These are phyloP conservation scores for Onychorhynchus coronatus DNA, from an alignment of 2,113 vertebrate species.

Conservation along the genomic window DNA sequence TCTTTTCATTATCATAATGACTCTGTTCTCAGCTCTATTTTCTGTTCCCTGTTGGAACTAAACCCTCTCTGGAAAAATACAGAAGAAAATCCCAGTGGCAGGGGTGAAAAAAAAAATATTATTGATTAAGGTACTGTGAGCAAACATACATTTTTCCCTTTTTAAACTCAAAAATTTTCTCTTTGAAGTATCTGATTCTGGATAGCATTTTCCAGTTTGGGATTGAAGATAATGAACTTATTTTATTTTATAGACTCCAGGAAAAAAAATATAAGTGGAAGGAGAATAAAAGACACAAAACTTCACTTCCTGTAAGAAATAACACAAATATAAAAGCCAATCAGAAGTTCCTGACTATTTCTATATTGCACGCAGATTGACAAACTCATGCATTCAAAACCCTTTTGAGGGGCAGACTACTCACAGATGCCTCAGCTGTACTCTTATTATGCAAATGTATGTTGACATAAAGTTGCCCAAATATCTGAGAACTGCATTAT, in stretches of 20 bases:
- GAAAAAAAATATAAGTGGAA: neutral
- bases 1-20: neutral
- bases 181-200: neutral
- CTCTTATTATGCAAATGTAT: slow-evolving; percentile 20
- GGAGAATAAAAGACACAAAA: neutral
- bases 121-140: neutral
- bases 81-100: neutral
- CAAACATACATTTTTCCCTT: neutral
- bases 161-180: neutral
- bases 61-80: neutral
- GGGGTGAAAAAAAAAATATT: neutral
- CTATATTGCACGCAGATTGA: neutral
- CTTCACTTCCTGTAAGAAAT: neutral
- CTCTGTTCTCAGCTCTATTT: neutral
- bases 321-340: neutral
- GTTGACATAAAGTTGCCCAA: neutral
- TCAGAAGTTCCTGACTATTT: neutral
- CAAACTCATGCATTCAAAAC: neutral
- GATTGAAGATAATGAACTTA: neutral
- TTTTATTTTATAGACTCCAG: neutral
- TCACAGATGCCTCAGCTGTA: slow-evolving; percentile 14
- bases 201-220: neutral
- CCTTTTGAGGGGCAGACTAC: neutral
- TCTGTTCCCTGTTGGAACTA: neutral
- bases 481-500: neutral